Base-by-base conservation (phyloP, 2,888 invertebrate genomes). In the Xanthia icteritia region DNA sequence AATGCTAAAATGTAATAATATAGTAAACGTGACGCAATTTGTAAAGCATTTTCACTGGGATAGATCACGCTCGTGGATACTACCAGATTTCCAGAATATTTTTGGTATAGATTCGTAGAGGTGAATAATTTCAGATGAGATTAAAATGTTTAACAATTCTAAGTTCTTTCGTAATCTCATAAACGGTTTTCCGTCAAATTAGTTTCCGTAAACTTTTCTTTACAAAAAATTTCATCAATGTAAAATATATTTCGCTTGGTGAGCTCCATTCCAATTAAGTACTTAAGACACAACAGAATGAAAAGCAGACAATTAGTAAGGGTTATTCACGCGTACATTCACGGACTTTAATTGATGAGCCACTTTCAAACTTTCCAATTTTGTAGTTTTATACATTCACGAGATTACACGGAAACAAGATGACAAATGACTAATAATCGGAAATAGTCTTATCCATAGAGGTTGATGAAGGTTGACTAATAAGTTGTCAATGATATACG, bases 251-350 rank as follows among this genome's bases (percentile, higher is more conserved):
- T 39, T 31, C 9, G 42, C n/a, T 75, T 36, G 48, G 13, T 51
- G 81, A 51, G 17, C n/a, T 56, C 31, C 48, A 79, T 42, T 48
- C 23, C 17, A 79, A 79, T 31, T 71, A 54, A 45, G 23, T 71
- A 48, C n/a, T 64, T 31, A 36, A n/a, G 13, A 54, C 51, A 74
- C 56, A 58, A 42, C 17, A 23, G 6, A 51, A 74, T 75, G 36
- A 36, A 65, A 65, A 45, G 36, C n/a, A 48, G 20, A 39, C 56
- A 54, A 11, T 81, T 65, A 75, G 56, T 36, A 58, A 65, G 64
- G 45, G 39, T 31, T 61, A 83, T 60, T 83, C 48, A n/a, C 27
- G 45, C 1, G 17, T 67, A n/a, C n/a, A n/a, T n/a, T n/a, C n/a
- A n/a, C n/a, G n/a, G n/a, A n/a, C n/a, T n/a, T n/a, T n/a, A n/a